Conservation (phyloP, 2,888 invertebrate genomes). For the Hipparchia sbordonii region DNA sequence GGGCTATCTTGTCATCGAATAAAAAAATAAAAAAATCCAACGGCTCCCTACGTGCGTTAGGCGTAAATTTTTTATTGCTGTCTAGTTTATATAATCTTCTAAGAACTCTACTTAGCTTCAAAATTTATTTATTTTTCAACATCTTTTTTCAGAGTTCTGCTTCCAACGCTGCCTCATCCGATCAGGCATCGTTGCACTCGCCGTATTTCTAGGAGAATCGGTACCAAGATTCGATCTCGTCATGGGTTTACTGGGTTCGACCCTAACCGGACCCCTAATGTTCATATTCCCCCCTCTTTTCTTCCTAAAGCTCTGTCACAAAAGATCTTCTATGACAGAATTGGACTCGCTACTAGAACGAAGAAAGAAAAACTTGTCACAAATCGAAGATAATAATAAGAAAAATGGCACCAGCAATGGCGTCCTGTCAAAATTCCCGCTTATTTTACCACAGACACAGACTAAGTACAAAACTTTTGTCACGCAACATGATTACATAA, state of each 20-base stretch:
- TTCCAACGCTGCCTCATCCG: conserved; percentile 88
- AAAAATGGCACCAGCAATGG: conserved; percentile 46
- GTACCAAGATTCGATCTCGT: conserved; percentile 94
- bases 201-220: conserved; percentile 90
- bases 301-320: conserved; percentile 86
- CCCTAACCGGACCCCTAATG: conserved; percentile 91
- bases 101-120: no score
- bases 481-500: conserved; percentile 38
- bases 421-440: conserved; percentile 55
- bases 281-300: conserved; percentile 93
- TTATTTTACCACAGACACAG: conserved; percentile 48
- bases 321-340: conserved; percentile 60
- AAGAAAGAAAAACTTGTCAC: conserved; percentile 11
- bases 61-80: no score
- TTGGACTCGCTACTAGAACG: conserved; percentile 30
- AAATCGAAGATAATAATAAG: conserved; percentile 19
- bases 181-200: conserved; percentile 86
- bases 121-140: conserved; percentile 3
- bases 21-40: no score
- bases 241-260: conserved; percentile 93
- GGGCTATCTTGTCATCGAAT: no score
- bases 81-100: no score
- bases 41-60: no score
- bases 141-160: conserved; percentile 86
- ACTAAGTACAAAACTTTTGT: conserved; percentile 65